Evolutionary conservation across 2,113 vertebrate genomes (phyloP).

Genomic region (Sminthopsis crassicaudata): DNA sequence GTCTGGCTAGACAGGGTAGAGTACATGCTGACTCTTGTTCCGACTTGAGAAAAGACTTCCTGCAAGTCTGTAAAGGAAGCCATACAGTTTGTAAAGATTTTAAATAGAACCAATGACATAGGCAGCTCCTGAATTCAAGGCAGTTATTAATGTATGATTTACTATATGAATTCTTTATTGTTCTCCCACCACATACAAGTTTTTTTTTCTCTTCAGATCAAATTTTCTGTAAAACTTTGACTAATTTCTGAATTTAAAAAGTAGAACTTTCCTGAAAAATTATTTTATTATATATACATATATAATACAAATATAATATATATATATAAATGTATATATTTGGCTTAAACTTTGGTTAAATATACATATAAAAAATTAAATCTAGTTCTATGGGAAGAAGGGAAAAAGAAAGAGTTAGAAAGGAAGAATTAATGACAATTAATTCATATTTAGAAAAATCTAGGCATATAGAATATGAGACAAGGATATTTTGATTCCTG

Average conservation of each 20-base stretch:
- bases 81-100: constrained; percentile 44
- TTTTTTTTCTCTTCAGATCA: constrained; percentile 14
- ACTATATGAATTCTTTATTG: not conserved
- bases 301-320: too few relatives aligned
- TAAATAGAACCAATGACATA: not conserved
- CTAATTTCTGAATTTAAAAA: not conserved
- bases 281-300: too few relatives aligned
- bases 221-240: constrained; percentile 22
- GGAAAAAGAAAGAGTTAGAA: constrained; percentile 1
- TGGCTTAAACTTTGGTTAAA: not conserved
- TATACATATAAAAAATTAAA: constrained; percentile 15
- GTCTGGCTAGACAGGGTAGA: constrained; percentile 43
- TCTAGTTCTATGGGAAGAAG: constrained; percentile 31
- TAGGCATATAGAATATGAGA: not conserved
- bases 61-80: constrained; percentile 44
- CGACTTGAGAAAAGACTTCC: constrained; percentile 42
- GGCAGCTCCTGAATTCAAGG: constrained; percentile 54
- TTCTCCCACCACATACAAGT: not conserved
- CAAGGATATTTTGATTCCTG: not conserved
- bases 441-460: not conserved
- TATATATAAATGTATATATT: too few relatives aligned
- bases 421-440: not conserved
- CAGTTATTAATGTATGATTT: constrained; percentile 50
- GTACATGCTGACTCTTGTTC: constrained; percentile 10
- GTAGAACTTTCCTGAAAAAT: constrained; percentile 6